Evolutionary conservation across 1,140 invertebrate species (phyloP).

Genomic region (Nasonia longicornis): DNA sequence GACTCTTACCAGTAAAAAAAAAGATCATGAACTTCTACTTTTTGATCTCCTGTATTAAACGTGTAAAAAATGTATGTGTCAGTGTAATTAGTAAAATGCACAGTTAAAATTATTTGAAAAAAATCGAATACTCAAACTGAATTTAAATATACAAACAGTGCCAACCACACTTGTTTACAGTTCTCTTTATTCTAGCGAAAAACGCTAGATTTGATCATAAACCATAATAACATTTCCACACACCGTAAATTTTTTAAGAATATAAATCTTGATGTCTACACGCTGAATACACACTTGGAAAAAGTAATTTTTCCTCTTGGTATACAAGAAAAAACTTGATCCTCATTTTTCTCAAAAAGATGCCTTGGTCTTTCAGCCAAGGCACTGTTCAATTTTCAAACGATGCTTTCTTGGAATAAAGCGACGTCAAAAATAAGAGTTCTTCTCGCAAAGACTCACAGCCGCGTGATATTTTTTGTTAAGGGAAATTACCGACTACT

Average conservation of each 20-base stretch:
- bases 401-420: constrained; percentile 25
- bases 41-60: constrained; percentile 35
- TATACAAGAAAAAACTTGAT: constrained; percentile 26
- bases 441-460: constrained; percentile 38
- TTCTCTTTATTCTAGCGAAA: constrained; percentile 26
- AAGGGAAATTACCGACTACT: constrained; percentile 39
- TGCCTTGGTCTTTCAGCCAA: background rate
- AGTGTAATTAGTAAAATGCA: constrained; percentile 27
- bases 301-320: constrained; percentile 17
- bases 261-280: constrained; percentile 35
- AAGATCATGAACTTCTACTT: background rate
- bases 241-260: constrained; percentile 35
- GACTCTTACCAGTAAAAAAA: constrained; percentile 24
- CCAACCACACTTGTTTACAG: constrained; percentile 7
- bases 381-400: constrained; percentile 6
- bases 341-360: background rate
- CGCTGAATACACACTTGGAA: constrained; percentile 12
- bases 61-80: constrained; percentile 37
- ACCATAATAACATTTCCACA: constrained; percentile 16
- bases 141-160: constrained; percentile 34
- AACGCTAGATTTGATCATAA: constrained; percentile 5
- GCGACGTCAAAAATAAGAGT: constrained; percentile 21
- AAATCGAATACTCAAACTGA: constrained; percentile 16
- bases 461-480: constrained; percentile 29
- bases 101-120: constrained; percentile 28